Percentiles rank a stretch among this genome's conserved stretches.
Conservation (phyloP, 2,797 vertebrate genomes). For the Zonotrichia albicollis region DNA sequence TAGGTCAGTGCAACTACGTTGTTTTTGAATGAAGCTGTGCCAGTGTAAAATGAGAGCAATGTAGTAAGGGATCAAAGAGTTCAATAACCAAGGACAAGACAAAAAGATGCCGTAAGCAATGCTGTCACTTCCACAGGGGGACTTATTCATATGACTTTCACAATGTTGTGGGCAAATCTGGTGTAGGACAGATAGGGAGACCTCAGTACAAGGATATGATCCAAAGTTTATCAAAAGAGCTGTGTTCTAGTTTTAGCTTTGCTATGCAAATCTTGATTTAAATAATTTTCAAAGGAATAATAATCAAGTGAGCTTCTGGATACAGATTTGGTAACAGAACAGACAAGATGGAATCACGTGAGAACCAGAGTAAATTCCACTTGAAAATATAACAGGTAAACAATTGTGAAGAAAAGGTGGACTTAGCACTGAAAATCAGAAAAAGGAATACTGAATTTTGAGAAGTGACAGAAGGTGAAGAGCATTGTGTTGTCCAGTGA, state of each 20-base stretch:
- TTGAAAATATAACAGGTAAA: background rate
- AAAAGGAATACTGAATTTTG: background rate
- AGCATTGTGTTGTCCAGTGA: background rate
- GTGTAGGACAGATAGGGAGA: background rate
- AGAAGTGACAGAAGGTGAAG: slow-evolving; percentile 9
- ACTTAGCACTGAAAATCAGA: background rate
- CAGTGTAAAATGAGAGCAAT: slow-evolving; percentile 28
- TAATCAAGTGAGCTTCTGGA: background rate
- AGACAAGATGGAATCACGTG: background rate
- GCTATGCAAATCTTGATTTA: background rate
- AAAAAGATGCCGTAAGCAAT: background rate
- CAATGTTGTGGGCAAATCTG: background rate
- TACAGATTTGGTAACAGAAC: background rate
- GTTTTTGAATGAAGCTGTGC: slow-evolving; percentile 22
- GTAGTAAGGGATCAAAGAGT: background rate
- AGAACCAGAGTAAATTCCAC: background rate
- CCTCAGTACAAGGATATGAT: background rate
- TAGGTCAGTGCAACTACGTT: background rate
- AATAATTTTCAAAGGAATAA: background rate
- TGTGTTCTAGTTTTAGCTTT: slow-evolving; percentile 4
- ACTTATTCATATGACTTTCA: background rate
- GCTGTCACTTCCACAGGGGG: background rate
- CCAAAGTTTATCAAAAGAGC: background rate
- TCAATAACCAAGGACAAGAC: slow-evolving; percentile 28
- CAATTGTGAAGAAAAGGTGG: background rate